Evolutionary conservation across 2,113 vertebrate species (phyloP).

Genomic region (Grammomys dolichurus): DNA sequence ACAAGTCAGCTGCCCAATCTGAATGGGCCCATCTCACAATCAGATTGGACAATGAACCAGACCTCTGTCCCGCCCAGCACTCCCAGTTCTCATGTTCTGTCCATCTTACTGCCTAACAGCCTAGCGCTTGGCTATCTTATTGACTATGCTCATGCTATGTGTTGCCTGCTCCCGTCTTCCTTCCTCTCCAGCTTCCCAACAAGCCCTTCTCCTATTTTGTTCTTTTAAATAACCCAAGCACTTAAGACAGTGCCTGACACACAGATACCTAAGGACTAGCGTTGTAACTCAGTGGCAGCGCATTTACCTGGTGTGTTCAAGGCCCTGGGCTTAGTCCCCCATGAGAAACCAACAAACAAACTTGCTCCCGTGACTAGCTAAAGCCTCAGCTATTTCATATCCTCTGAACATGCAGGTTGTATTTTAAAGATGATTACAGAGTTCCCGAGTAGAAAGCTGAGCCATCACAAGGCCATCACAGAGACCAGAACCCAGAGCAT

Average conservation of each 20-base stretch:
- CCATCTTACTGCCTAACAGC: background rate
- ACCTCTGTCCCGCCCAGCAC: background rate
- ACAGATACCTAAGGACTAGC: background rate
- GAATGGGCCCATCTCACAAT: background rate
- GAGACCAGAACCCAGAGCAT: background rate
- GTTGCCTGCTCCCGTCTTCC: background rate
- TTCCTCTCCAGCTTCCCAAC: background rate
- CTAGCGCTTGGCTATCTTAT: background rate
- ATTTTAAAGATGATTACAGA: constrained; percentile 7
- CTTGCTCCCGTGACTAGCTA: background rate
- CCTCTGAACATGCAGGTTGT: background rate
- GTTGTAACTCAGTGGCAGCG: background rate
- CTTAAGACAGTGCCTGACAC: background rate
- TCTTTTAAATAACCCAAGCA: constrained; percentile 44
- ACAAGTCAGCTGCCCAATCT: background rate
- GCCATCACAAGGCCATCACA: background rate
- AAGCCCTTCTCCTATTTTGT: background rate
- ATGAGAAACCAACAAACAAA: background rate
- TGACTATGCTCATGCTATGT: background rate
- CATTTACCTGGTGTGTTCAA: background rate
- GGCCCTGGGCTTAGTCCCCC: background rate
- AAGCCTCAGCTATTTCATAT: background rate
- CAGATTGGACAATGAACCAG: background rate
- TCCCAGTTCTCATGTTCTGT: background rate
- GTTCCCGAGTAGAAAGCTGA: background rate